Conservation (phyloP, 2,888 invertebrate species). For the Branchipolynoe longqiensis region DNA sequence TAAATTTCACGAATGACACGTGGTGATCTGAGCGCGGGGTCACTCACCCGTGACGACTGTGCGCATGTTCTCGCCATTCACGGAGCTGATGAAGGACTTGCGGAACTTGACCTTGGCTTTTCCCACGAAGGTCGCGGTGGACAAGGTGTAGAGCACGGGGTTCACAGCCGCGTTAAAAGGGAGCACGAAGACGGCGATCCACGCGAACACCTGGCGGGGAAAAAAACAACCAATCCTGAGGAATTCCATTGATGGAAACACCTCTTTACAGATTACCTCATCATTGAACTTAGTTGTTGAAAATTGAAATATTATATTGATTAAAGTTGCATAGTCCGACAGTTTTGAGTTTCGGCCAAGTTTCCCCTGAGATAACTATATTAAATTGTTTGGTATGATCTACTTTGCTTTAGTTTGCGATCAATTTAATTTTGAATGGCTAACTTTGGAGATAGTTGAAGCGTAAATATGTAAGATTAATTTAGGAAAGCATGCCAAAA, state of each 20-base stretch:
- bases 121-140: constrained; percentile 77
- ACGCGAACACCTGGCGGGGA: constrained; percentile 83
- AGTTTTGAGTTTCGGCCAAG: too few relatives aligned
- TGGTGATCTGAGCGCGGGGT: background rate
- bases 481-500: too few relatives aligned
- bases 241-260: background rate
- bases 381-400: too few relatives aligned
- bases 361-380: too few relatives aligned
- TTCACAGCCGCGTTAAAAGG: constrained; percentile 84
- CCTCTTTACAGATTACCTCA: background rate
- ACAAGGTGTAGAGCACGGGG: constrained; percentile 83
- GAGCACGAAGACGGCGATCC: constrained; percentile 84
- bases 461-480: too few relatives aligned
- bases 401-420: too few relatives aligned
- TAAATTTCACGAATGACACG: too few relatives aligned
- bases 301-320: too few relatives aligned
- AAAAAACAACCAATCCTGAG: constrained; percentile 71
- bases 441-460: too few relatives aligned
- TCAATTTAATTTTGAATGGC: too few relatives aligned
- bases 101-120: constrained; percentile 76
- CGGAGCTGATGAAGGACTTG: constrained; percentile 77
- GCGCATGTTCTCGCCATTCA: constrained; percentile 73
- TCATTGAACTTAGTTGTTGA: background rate
- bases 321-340: too few relatives aligned
- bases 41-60: constrained; percentile 75